Evolutionary conservation across 1,140 invertebrate species (phyloP).

Genomic region (Drosophila novamexicana): DNA sequence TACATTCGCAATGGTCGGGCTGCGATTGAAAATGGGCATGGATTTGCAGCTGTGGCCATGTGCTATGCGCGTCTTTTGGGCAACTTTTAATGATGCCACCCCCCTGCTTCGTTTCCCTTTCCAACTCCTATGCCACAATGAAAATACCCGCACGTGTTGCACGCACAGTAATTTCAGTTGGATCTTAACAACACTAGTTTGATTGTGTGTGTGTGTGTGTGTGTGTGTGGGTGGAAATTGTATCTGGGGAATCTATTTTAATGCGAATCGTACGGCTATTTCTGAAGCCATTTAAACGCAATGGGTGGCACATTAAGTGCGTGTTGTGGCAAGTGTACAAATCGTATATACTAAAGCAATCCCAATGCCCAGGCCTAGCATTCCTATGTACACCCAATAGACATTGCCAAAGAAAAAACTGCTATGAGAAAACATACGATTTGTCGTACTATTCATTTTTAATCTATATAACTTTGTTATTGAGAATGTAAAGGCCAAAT

Average conservation of each 20-base stretch:
- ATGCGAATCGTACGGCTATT: conserved; percentile 38
- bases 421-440: no score
- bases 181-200: conserved; percentile 31
- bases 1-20: conserved; percentile 25
- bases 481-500: no score
- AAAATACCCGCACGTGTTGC: conserved; percentile 43
- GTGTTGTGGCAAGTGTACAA: conserved; percentile 4
- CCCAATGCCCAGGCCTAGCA: not conserved
- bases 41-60: conserved; percentile 8
- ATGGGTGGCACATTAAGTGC: conserved; percentile 39
- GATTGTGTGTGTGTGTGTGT: conserved; percentile 3
- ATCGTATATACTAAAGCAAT: conserved; percentile 7
- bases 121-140: not conserved
- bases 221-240: conserved; percentile 32
- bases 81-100: conserved; percentile 21
- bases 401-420: no score
- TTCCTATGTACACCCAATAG: not conserved
- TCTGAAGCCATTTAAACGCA: conserved; percentile 39
- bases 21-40: conserved; percentile 29
- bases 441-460: no score
- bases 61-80: conserved; percentile 20
- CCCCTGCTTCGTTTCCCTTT: no score
- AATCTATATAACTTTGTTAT: no score
- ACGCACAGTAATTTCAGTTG: conserved; percentile 34
- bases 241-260: conserved; percentile 49